Evolutionary conservation across 2,113 vertebrate genomes (phyloP).

Genomic region (Piaya cayana): DNA sequence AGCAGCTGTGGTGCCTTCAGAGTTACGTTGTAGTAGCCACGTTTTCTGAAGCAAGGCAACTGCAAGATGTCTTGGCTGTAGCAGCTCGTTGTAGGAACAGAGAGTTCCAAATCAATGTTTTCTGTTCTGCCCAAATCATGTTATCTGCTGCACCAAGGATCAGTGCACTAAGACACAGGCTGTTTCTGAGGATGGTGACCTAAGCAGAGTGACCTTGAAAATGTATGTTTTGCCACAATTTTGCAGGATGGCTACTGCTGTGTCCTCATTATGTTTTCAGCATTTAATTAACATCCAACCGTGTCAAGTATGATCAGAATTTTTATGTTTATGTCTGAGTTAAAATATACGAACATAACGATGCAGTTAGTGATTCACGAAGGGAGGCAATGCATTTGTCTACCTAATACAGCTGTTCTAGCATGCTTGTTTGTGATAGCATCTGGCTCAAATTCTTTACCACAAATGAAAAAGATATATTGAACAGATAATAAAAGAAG

Average conservation of each 20-base stretch:
- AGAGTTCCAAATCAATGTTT: background rate
- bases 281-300: no score
- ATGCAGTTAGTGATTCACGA: background rate
- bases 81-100: background rate
- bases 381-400: background rate
- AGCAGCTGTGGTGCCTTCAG: background rate
- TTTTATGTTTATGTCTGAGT: background rate
- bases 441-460: background rate
- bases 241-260: background rate
- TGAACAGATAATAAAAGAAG: background rate
- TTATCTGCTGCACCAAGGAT: background rate
- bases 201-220: background rate
- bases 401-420: background rate
- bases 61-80: background rate
- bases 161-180: accelerated
- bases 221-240: background rate
- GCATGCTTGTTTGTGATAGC: background rate
- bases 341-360: background rate
- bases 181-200: background rate
- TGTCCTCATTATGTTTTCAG: background rate
- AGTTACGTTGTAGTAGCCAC: background rate
- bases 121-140: background rate
- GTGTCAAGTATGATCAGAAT: background rate
- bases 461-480: background rate
- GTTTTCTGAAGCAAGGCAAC: accelerated